A percentile compares a stretch with the other conserved stretches of the same genome.
Conservation (phyloP, 2,888 invertebrate species). For the Micoletzkya japonica region DNA sequence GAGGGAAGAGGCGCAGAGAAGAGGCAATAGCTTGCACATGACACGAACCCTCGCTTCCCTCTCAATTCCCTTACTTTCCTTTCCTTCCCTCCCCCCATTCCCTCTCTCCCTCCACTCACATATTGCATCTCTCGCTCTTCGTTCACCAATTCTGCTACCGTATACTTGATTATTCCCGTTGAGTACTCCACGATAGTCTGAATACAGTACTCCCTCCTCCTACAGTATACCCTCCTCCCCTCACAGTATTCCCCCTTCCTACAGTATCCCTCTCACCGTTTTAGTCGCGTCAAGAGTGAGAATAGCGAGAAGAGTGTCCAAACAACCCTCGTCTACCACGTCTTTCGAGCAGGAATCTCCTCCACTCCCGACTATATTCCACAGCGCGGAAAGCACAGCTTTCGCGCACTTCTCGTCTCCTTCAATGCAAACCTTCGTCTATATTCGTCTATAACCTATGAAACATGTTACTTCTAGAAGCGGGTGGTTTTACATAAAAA, state of each 20-base stretch:
- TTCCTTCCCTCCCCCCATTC: no score
- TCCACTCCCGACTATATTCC: conserved; percentile 28
- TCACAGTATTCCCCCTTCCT: no score
- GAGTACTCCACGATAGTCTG: conserved; percentile 52
- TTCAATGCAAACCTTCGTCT: background rate
- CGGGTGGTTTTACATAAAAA: background rate
- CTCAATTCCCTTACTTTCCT: no score
- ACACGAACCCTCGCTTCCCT: conserved; percentile 14
- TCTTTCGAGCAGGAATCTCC: conserved; percentile 12
- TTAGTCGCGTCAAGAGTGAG: conserved; percentile 4
- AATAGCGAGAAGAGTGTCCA: background rate
- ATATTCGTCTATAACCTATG: background rate
- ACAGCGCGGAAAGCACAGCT: conserved; percentile 13
- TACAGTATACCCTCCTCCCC: no score
- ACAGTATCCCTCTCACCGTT: background rate
- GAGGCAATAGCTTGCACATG: conserved; percentile 34
- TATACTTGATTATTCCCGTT: conserved; percentile 59
- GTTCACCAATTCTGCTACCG: conserved; percentile 38
- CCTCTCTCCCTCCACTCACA: no score
- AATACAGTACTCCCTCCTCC: no score
- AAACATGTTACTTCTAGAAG: background rate
- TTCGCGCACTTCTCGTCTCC: conserved; percentile 22
- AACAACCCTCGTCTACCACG: conserved; percentile 17
- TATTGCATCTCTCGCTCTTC: background rate
- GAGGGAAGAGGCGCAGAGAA: conserved; percentile 52